Evolutionary conservation across 2,888 invertebrate species (phyloP).

Genomic region (Cheilosia soror): DNA sequence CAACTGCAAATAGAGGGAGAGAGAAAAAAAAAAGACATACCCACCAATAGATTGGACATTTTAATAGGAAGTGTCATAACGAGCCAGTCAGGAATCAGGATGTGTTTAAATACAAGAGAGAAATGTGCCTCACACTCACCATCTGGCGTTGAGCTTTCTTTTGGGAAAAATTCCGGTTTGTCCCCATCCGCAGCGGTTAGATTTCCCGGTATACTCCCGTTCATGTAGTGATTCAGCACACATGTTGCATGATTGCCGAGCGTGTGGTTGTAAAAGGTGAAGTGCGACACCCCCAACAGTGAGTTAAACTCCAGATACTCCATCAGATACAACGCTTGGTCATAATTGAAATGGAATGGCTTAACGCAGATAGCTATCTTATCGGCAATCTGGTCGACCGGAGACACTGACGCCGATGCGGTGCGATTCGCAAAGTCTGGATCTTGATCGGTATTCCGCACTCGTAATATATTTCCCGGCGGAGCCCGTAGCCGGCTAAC

Average conservation of each 20-base stretch:
- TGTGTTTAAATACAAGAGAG: neutral
- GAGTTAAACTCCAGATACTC: slow-evolving; percentile 96
- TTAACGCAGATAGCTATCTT: slow-evolving; percentile 93
- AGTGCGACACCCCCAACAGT: slow-evolving; percentile 92
- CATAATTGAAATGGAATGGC: slow-evolving; percentile 94
- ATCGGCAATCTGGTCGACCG: slow-evolving; percentile 83
- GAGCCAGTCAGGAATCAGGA: too few species aligned
- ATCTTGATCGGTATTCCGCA: slow-evolving; percentile 86
- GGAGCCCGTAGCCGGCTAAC: slow-evolving; percentile 86
- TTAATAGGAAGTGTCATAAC: slow-evolving; percentile 34
- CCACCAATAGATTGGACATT: neutral
- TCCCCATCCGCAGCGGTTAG: slow-evolving; percentile 80
- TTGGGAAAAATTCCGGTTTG: slow-evolving; percentile 53
- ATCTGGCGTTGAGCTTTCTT: slow-evolving; percentile 61
- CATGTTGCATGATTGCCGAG: slow-evolving; percentile 91
- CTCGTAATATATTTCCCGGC: slow-evolving; percentile 87
- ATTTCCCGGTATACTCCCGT: slow-evolving; percentile 81
- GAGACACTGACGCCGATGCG: slow-evolving; percentile 70
- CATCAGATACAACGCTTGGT: slow-evolving; percentile 91
- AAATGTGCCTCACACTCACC: slow-evolving; percentile 31
- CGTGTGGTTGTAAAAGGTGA: slow-evolving; percentile 96
- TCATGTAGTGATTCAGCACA: slow-evolving; percentile 87
- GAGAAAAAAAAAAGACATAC: neutral
- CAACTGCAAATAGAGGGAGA: slow-evolving; percentile 25
- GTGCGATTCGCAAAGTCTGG: slow-evolving; percentile 79